Evolutionary conservation across 2,113 vertebrate species (phyloP).

Genomic region (Ophthalmolycus amberensis): DNA sequence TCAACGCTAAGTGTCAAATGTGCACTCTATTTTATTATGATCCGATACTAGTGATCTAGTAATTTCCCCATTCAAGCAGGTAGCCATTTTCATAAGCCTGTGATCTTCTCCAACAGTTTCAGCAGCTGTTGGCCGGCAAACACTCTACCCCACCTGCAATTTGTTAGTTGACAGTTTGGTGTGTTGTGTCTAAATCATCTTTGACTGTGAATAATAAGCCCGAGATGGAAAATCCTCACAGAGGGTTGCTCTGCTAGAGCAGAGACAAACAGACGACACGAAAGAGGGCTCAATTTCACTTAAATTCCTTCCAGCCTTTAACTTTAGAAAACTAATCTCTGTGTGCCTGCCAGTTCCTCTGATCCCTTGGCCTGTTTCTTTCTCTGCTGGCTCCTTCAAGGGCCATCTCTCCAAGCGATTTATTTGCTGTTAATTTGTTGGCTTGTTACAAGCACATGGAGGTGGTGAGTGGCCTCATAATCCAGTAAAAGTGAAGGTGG

Average conservation of each 20-base stretch:
- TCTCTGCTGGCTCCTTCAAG: constrained; percentile 30
- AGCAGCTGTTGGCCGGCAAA: constrained; percentile 5
- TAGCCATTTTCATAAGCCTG: background rate
- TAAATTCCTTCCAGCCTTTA: constrained; percentile 41
- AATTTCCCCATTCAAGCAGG: background rate
- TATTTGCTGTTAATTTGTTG: constrained; percentile 52
- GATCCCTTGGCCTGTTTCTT: constrained; percentile 21
- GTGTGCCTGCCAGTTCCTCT: constrained; percentile 30
- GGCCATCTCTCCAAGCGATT: constrained; percentile 45
- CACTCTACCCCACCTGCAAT: constrained; percentile 18
- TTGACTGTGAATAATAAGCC: constrained; percentile 26
- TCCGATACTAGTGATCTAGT: background rate
- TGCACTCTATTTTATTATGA: background rate
- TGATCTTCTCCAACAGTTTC: background rate
- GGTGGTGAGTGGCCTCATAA: background rate
- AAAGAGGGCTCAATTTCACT: constrained; percentile 11
- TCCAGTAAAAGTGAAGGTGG: constrained; percentile 7
- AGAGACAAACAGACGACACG: constrained; percentile 6
- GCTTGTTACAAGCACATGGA: constrained; percentile 35
- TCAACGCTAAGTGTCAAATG: background rate
- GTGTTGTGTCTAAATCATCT: constrained; percentile 6
- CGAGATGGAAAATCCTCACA: background rate
- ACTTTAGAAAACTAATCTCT: constrained; percentile 41
- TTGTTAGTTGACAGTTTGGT: background rate
- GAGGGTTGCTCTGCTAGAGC: background rate